Conservation (phyloP, 1,140 invertebrate genomes). For the Drosophila pachea region DNA sequence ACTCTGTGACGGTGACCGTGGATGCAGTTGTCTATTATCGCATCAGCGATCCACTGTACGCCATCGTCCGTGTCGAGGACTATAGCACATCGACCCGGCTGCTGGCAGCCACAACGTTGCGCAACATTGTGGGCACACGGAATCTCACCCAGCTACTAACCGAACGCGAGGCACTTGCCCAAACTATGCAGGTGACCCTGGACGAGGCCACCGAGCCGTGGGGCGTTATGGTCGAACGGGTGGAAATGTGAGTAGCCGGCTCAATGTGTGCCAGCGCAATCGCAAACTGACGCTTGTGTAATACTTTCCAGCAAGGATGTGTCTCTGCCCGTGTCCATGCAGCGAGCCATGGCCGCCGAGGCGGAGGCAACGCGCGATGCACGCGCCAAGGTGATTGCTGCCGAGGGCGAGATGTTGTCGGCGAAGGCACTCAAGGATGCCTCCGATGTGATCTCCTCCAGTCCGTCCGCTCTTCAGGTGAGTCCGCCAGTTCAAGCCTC, state of each 20-base stretch:
- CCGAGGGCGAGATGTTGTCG: constrained; percentile 92
- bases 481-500: neutral
- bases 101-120: constrained; percentile 90
- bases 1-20: constrained; percentile 94
- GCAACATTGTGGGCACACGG: constrained; percentile 95
- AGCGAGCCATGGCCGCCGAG: constrained; percentile 92
- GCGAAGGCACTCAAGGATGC: constrained; percentile 92
- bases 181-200: constrained; percentile 64
- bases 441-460: constrained; percentile 92
- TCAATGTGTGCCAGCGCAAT: neutral
- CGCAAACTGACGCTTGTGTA: constrained; percentile 61
- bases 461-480: constrained; percentile 86
- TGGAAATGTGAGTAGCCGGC: constrained; percentile 90
- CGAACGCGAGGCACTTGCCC: constrained; percentile 91
- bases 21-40: constrained; percentile 96
- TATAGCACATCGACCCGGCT: constrained; percentile 89
- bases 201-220: constrained; percentile 95
- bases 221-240: constrained; percentile 98
- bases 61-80: constrained; percentile 88
- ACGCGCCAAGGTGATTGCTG: constrained; percentile 88
- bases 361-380: constrained; percentile 88
- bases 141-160: constrained; percentile 85
- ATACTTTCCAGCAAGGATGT: constrained; percentile 88
- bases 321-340: constrained; percentile 88
- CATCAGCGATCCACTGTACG: constrained; percentile 87